Conservation (phyloP, 2,888 invertebrate species). For the Drosophila infuscata region DNA sequence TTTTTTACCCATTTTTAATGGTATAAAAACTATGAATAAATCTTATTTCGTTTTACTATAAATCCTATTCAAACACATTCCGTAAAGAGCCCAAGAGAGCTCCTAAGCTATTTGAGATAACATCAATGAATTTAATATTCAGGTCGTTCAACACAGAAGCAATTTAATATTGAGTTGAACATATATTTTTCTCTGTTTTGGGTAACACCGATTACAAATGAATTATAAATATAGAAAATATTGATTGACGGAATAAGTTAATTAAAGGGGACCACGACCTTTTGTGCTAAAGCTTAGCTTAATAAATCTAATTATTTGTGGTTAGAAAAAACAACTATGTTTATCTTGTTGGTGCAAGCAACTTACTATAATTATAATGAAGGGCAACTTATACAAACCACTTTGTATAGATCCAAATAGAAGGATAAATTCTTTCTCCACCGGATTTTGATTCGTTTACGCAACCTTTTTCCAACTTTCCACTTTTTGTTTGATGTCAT, state of each 20-base stretch:
- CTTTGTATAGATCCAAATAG: too few relatives aligned
- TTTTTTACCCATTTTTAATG: too few relatives aligned
- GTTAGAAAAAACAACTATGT: not conserved
- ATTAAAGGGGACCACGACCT: not conserved
- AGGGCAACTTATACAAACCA: not conserved
- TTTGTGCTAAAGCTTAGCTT: not conserved
- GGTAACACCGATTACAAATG: not conserved
- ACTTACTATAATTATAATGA: not conserved
- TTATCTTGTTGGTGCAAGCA: not conserved
- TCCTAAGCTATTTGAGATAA: too few relatives aligned
- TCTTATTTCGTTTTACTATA: not conserved
- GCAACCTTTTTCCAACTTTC: not conserved
- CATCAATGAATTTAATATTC: not conserved
- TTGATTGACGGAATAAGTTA: not conserved
- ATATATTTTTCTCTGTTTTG: not conserved
- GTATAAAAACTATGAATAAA: not conserved
- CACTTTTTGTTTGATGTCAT: slow-evolving; percentile 33
- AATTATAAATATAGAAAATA: not conserved
- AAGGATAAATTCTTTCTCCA: not conserved
- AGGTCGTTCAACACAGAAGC: not conserved
- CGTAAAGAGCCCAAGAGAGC: too few relatives aligned
- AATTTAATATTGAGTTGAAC: not conserved
- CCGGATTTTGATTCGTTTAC: not conserved
- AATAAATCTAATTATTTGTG: not conserved
- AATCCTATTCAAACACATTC: too few relatives aligned